phyloP scores from a whole-genome alignment of 2,113 vertebrate genomes.

The Odocoileus virginianus region DNA sequence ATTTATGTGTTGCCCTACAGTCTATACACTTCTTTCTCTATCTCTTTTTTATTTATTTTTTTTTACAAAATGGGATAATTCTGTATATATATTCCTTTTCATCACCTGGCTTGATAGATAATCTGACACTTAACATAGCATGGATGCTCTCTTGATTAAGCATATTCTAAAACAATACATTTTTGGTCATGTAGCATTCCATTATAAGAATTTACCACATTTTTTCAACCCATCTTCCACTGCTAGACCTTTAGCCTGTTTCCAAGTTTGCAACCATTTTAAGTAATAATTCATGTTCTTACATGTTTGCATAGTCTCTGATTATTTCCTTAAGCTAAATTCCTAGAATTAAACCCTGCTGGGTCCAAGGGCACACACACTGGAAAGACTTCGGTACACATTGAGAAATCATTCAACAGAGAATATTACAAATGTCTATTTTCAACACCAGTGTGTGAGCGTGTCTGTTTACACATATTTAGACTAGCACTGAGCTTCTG shows the following conservation, averaged over 20 bases:
- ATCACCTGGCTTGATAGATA: neutral
- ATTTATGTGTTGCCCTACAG: neutral
- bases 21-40: neutral
- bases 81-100: neutral
- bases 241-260: neutral
- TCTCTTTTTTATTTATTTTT: neutral
- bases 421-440: neutral
- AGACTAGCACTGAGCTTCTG: neutral
- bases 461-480: neutral
- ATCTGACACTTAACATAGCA: neutral
- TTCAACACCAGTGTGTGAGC: neutral
- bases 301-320: neutral
- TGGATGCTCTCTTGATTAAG: neutral
- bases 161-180: neutral
- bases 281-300: neutral
- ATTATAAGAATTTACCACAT: neutral
- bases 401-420: neutral
- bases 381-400: neutral
- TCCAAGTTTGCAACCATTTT: neutral
- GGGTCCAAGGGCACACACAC: neutral
- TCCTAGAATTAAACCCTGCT: conserved; percentile 6
- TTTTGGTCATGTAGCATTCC: neutral
- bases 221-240: neutral
- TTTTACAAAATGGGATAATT: neutral
- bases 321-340: conserved; percentile 23